These are phyloP conservation scores for Aleiodes sp. DNA, from an alignment of 1,140 invertebrate genomes.

Conservation along the genomic window DNA sequence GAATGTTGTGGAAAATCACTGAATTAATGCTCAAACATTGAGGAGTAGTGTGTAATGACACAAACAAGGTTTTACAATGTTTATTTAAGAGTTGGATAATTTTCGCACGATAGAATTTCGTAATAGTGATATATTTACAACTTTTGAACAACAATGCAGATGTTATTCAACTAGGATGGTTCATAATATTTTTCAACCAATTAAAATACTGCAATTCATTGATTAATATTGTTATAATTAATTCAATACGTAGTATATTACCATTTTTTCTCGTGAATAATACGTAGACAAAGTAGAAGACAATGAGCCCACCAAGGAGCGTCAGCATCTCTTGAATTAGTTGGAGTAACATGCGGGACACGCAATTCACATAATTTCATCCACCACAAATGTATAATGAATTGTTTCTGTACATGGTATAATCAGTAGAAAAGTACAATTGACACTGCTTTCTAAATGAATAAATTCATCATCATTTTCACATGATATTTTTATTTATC, in stretches of 20 bases:
- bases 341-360: constrained; percentile 51
- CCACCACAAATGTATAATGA: not conserved
- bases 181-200: no score
- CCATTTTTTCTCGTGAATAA: constrained; percentile 54
- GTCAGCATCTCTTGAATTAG: constrained; percentile 57
- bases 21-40: not conserved
- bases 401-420: not conserved
- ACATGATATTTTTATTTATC: not conserved
- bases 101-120: not conserved
- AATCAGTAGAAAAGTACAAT: not conserved
- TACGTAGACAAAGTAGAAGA: constrained; percentile 58
- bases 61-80: not conserved
- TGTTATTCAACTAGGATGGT: no score
- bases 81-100: not conserved
- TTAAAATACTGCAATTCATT: no score
- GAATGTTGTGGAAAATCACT: not conserved
- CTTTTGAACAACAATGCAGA: no score
- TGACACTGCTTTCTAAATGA: not conserved
- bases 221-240: not conserved
- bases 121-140: not conserved
- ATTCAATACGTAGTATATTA: constrained; percentile 42
- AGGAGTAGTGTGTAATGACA: constrained; percentile 3
- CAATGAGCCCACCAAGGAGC: constrained; percentile 57
- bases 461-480: not conserved
- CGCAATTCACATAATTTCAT: constrained; percentile 3